These are phyloP conservation scores for Mongoloraphidia duomilia DNA, from an alignment of 2,888 invertebrate species.

Conservation along the genomic window DNA sequence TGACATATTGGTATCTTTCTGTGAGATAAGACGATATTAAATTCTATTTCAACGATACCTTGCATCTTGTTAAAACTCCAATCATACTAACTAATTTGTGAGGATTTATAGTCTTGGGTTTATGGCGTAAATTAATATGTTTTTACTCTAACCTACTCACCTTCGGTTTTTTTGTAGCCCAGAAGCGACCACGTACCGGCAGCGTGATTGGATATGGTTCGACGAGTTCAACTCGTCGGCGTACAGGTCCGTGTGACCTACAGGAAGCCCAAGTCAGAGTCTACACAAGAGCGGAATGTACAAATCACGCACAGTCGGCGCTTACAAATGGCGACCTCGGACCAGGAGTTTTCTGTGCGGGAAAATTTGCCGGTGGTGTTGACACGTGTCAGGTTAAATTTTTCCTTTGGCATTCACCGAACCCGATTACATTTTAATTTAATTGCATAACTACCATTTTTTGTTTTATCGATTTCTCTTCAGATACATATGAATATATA, in stretches of 20 bases:
- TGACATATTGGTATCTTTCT: too few species aligned
- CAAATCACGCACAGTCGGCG: constrained; percentile 21
- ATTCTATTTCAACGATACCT: too few species aligned
- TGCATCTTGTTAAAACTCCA: too few species aligned
- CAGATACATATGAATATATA: too few species aligned
- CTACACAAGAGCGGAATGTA: constrained; percentile 22
- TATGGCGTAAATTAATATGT: too few species aligned
- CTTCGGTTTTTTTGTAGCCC: too few species aligned
- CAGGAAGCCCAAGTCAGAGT: constrained; percentile 26
- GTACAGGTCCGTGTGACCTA: constrained; percentile 23
- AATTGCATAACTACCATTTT: too few species aligned
- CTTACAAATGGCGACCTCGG: constrained; percentile 20
- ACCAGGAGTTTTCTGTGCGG: constrained; percentile 37
- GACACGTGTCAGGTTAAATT: constrained; percentile 46
- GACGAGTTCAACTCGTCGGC: constrained; percentile 19
- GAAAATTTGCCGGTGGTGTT: constrained; percentile 35
- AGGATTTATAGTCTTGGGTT: too few species aligned
- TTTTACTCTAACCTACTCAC: too few species aligned
- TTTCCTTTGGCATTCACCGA: neutral
- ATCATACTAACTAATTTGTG: too few species aligned
- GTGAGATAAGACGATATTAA: too few species aligned
- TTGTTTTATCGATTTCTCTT: too few species aligned
- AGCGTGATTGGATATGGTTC: constrained; percentile 26
- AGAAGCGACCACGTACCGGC: constrained; percentile 20
- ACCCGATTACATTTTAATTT: neutral